A percentile compares a stretch with the other conserved stretches of the same genome.
Conservation (phyloP, 2,797 vertebrate genomes). For the Pseudocheirus occidentalis region DNA sequence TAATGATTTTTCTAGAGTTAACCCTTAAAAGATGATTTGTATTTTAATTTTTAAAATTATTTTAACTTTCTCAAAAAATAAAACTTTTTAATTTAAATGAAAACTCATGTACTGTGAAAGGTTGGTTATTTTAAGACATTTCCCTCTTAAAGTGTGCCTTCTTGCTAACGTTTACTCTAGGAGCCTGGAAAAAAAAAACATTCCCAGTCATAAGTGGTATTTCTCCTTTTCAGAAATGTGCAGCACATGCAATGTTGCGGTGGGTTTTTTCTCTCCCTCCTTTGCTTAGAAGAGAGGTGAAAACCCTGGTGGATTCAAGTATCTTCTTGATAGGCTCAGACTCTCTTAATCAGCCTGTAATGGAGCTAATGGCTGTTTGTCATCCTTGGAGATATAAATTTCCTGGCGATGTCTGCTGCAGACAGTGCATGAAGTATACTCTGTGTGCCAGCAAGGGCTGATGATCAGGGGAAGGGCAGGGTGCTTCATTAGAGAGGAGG, state of each 20-base stretch:
- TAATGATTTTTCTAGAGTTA: neutral
- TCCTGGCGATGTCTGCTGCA: slow-evolving; percentile 88
- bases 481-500: slow-evolving; percentile 80
- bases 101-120: neutral
- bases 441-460: slow-evolving; percentile 85
- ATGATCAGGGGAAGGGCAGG: slow-evolving; percentile 84
- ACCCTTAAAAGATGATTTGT: neutral
- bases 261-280: slow-evolving; percentile 73
- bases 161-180: slow-evolving; percentile 64
- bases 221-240: slow-evolving; percentile 74
- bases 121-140: slow-evolving; percentile 28
- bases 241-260: slow-evolving; percentile 69
- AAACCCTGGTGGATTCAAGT: slow-evolving; percentile 85
- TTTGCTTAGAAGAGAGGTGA: slow-evolving; percentile 82
- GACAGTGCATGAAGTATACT: slow-evolving; percentile 85
- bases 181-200: slow-evolving; percentile 56
- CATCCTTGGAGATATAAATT: slow-evolving; percentile 90
- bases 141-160: slow-evolving; percentile 59
- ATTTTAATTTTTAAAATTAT: neutral
- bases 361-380: slow-evolving; percentile 91
- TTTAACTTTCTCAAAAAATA: neutral
- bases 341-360: slow-evolving; percentile 88
- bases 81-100: neutral
- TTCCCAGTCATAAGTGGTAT: slow-evolving; percentile 58
- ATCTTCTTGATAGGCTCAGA: slow-evolving; percentile 87